These are phyloP conservation scores for Lordiphosa fenestrarum DNA, from an alignment of 2,888 invertebrate genomes.

Conservation along the genomic window DNA sequence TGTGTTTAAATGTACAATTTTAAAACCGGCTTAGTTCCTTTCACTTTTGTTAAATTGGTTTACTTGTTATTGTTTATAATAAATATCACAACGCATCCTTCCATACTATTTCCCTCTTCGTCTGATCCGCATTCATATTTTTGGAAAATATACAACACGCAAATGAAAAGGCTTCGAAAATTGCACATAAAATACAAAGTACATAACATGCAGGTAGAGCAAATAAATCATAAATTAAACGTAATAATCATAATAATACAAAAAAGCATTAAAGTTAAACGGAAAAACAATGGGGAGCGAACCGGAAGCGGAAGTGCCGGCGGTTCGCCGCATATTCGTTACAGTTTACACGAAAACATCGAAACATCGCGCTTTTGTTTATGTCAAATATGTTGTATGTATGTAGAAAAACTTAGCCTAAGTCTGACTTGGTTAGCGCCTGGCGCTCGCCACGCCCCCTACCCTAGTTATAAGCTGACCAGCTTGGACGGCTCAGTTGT, in stretches of 20 bases:
- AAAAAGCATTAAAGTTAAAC: constrained; percentile 69
- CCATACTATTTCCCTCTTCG: constrained; percentile 45
- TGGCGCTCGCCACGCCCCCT: constrained; percentile 47
- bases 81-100: constrained; percentile 81
- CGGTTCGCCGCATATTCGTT: constrained; percentile 36
- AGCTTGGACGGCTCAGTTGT: constrained; percentile 87
- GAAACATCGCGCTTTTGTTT: constrained; percentile 48
- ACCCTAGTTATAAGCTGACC: constrained; percentile 88
- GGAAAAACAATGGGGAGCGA: constrained; percentile 43
- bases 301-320: not conserved
- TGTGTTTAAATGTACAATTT: constrained; percentile 66
- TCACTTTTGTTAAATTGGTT: constrained; percentile 54
- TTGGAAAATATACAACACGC: constrained; percentile 57
- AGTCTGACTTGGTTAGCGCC: constrained; percentile 51
- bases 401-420: constrained; percentile 51
- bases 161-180: constrained; percentile 69
- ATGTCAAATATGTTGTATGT: constrained; percentile 30
- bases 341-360: constrained; percentile 40
- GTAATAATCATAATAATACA: constrained; percentile 71
- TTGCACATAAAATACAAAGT: constrained; percentile 70
- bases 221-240: constrained; percentile 65
- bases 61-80: constrained; percentile 74
- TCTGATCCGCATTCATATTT: constrained; percentile 36
- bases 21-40: constrained; percentile 70
- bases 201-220: constrained; percentile 37